Conservation (phyloP, 2,797 vertebrate genomes). For the Pelochelys cantorii region DNA sequence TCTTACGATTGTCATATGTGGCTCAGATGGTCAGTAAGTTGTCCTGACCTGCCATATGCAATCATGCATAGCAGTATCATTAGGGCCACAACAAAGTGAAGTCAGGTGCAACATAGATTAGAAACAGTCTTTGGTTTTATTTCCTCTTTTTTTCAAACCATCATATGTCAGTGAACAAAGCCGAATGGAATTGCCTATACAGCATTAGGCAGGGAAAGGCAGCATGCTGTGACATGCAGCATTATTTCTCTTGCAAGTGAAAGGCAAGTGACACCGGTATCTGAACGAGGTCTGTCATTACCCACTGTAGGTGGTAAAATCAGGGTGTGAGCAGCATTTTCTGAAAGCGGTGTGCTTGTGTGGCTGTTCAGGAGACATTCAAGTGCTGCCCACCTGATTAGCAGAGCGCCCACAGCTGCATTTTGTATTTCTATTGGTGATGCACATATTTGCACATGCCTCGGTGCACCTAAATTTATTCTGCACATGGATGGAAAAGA, state of each 20-base stretch:
- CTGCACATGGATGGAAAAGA: too few species aligned
- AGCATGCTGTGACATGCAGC: constrained; percentile 35
- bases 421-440: too few species aligned
- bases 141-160: not conserved
- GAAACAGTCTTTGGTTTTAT: not conserved
- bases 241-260: constrained; percentile 39
- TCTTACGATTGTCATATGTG: too few species aligned
- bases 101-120: not conserved
- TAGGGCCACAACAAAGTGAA: not conserved
- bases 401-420: too few species aligned
- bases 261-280: constrained; percentile 45
- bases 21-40: too few species aligned
- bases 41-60: not conserved
- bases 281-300: constrained; percentile 1
- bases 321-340: constrained; percentile 25
- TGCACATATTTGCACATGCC: too few species aligned
- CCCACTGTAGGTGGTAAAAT: constrained; percentile 33
- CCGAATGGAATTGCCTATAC: constrained; percentile 58
- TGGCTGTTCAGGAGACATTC: too few species aligned
- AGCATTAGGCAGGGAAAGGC: not conserved
- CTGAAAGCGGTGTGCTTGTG: too few species aligned
- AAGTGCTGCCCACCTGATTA: too few species aligned
- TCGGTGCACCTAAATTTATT: too few species aligned
- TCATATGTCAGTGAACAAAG: constrained; percentile 42
- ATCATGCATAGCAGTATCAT: rapidly evolving